Evolutionary conservation across 2,113 vertebrate species (phyloP), one percentile per base, ranked within the genome.

Genomic region (Labeo catla): DNA sequence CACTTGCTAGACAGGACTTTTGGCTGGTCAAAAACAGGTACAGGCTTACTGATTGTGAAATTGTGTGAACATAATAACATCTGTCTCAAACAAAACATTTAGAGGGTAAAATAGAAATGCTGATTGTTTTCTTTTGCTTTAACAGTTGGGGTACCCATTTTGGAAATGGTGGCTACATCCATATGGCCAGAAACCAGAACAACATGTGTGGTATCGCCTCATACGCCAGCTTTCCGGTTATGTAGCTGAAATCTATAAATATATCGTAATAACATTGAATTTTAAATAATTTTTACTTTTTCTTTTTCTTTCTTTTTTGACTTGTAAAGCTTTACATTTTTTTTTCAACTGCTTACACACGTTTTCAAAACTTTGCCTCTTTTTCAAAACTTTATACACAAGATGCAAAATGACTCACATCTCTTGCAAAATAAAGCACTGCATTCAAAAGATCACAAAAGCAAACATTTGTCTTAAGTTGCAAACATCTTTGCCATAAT

Each of bases 1-100:
- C 90, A 0, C 70, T 94, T 1, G n/a, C 92, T 0, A 94, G 96
- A 8, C 91, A 95, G 63, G 97, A 99, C 16, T 99, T 94, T 36
- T 99, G 98, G 98, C 95, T 99, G 57, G 92, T 99, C 54, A 99
- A 99, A 91, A 99, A 99, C 95, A 99, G 98, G 98, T 98, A 92
- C 87, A 87, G 68, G 0, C 15, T 16, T 21, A 45, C 3, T 43
- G 4, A 21, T 39, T 39, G 23, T 65, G 3, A 19, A 39, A 6
- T 39, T 19, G 19, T 70, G 15, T 70, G 34, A 70, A 8, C 3
- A 19, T 43, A 2, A 70, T 10, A 66, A 2, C 0, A 0, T 66
- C 12, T 36, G 0, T 45, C 47, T 65, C 59, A 8, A 12, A 28
- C 15, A 47, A 10, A 45, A 72, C 16, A 21, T 9, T 28, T 28